Evolutionary conservation across 2,113 vertebrate genomes (phyloP).

Genomic region (Campylomormyrus numenius): DNA sequence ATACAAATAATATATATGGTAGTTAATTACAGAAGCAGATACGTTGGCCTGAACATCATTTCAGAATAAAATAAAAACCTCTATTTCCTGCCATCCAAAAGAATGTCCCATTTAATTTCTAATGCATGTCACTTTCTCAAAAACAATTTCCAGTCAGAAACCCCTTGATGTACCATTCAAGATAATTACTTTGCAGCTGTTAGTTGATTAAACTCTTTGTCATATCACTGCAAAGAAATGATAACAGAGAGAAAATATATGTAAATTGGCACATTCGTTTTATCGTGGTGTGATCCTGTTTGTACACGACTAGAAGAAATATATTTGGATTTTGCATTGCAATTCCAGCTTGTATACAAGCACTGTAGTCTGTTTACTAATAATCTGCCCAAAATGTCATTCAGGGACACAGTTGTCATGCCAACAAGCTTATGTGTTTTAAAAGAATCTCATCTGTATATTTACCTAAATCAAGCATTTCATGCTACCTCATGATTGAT

Average conservation of each 20-base stretch:
- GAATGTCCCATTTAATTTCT: background rate
- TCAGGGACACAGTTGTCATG: background rate
- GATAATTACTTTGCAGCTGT: background rate
- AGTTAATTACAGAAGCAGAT: background rate
- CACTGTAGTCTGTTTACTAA: background rate
- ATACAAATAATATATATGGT: background rate
- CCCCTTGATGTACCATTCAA: background rate
- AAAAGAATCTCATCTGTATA: background rate
- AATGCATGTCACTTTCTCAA: background rate
- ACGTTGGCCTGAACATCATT: background rate
- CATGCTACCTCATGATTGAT: background rate
- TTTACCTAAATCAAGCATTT: background rate
- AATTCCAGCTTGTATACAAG: background rate
- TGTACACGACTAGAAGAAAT: background rate
- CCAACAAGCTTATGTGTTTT: background rate
- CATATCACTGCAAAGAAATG: background rate
- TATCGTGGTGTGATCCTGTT: background rate
- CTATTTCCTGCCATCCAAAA: background rate
- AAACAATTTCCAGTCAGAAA: background rate
- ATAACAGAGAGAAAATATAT: background rate
- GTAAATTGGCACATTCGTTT: background rate
- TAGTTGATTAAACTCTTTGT: background rate
- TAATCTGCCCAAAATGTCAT: background rate
- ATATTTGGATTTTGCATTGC: background rate
- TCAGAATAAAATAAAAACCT: background rate